Conservation (phyloP, 2,888 invertebrate genomes). For the Bombylius discolor region DNA sequence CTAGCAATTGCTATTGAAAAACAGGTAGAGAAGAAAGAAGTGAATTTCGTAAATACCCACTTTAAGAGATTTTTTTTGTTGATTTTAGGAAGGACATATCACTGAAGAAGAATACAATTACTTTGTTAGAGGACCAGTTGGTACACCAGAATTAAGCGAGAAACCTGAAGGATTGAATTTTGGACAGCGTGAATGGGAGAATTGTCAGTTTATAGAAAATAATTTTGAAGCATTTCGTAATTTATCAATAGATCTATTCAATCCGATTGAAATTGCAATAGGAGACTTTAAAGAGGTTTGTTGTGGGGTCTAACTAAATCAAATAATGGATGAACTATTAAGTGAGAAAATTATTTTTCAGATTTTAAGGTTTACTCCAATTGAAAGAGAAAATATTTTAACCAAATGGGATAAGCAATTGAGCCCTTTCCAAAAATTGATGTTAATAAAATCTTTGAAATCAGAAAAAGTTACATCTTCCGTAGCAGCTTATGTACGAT, state of each 20-base stretch:
- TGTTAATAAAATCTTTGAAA: slow-evolving; percentile 61
- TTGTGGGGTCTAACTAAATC: neutral
- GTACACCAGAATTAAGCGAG: slow-evolving; percentile 40
- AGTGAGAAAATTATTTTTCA: slow-evolving; percentile 24
- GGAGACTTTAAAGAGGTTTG: slow-evolving; percentile 41
- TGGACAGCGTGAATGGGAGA: slow-evolving; percentile 56
- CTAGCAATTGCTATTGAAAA: slow-evolving; percentile 62
- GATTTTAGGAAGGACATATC: slow-evolving; percentile 40
- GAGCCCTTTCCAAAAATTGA: slow-evolving; percentile 62
- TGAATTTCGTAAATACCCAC: no score
- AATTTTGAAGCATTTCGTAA: slow-evolving; percentile 43
- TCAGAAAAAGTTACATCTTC: slow-evolving; percentile 74
- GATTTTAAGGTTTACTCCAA: slow-evolving; percentile 43
- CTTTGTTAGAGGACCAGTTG: slow-evolving; percentile 60
- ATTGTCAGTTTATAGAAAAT: slow-evolving; percentile 48
- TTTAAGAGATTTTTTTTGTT: neutral
- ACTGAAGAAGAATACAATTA: slow-evolving; percentile 58
- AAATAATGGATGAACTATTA: neutral
- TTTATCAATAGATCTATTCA: slow-evolving; percentile 41
- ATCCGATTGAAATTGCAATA: slow-evolving; percentile 44
- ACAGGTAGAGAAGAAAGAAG: slow-evolving; percentile 26
- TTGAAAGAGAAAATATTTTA: slow-evolving; percentile 25
- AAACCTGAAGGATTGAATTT: slow-evolving; percentile 44
- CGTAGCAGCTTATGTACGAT: slow-evolving; percentile 64
- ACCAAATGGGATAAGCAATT: slow-evolving; percentile 51